Base-by-base conservation (phyloP, 2,888 invertebrate species). In the Eulithis testata region DNA sequence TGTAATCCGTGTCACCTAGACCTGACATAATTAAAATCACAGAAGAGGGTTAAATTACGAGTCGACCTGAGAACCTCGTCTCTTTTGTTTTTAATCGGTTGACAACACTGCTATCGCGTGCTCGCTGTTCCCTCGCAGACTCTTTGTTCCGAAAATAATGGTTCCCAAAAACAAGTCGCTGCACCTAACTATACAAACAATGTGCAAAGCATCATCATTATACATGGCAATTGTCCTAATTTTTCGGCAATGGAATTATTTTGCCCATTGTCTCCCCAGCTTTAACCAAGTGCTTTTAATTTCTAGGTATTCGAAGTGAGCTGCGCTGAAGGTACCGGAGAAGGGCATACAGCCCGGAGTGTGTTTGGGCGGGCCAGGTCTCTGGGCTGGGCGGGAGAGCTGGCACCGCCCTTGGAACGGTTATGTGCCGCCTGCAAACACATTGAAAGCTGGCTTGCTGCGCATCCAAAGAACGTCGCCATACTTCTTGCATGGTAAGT, bases 381-480 rank as follows among this genome's bases (percentile, higher is more conserved):
- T 79, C 95, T 96, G 68, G 97, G 98, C 65, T 98, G 98, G 98
- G 96, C 97, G 5, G 95, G 96, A 45, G 95, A 95, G 72, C 91
- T 98, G 72, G 97, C 98, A 40, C 98, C 98, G 45, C 98, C 98
- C 50, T 94, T 98, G 65, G 98, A 98, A 87, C 94, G 96, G 73
- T 95, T 98, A 36, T 98, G 98, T 88, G 97, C 97, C 71, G 96
- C 98, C 65, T 98, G 98, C 94, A 98, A 98, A 87, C 96, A 97
- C 82, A 96, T 98, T 78, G 98, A 98, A 90, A 96, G 97, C 80
- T 98, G 98, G 98, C 94, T 98, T 59, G 96, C 96, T 56, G 96
- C 95, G 57, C 96, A 97, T 80, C 95, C 96, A 21, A 96, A 96
- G 86, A 96, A 98, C 83, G 97, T 98, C 72, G 97, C 97, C 47